Evolutionary conservation across 1,140 invertebrate species (phyloP).

Genomic region (Ceratina calcarata): DNA sequence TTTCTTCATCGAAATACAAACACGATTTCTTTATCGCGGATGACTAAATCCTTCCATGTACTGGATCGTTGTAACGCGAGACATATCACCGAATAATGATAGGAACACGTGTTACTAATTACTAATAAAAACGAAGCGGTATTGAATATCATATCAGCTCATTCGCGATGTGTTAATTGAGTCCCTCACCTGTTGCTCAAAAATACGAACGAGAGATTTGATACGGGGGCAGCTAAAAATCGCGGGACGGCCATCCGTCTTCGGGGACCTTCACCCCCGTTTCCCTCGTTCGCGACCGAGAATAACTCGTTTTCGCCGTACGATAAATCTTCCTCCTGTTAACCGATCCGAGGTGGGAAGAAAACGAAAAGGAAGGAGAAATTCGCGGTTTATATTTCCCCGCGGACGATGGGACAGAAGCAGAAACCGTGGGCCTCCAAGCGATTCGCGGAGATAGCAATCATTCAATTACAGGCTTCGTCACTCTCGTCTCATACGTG

Average conservation of each 20-base stretch:
- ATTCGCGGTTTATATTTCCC: constrained; percentile 21
- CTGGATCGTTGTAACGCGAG: too few relatives aligned
- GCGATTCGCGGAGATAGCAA: constrained; percentile 7
- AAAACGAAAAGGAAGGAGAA: not conserved
- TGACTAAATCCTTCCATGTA: too few relatives aligned
- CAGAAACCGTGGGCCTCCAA: not conserved
- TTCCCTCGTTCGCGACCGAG: constrained; percentile 1
- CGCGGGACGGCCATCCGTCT: constrained; percentile 10
- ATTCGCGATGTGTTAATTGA: constrained; percentile 1
- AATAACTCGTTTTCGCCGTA: constrained; percentile 28
- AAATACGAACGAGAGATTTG: not conserved
- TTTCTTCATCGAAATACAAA: not conserved
- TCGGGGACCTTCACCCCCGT: constrained; percentile 22
- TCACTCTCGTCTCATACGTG: not conserved
- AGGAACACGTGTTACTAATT: too few relatives aligned
- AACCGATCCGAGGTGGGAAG: not conserved
- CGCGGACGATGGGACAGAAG: not conserved
- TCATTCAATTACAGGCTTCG: constrained; percentile 31
- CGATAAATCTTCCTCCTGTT: constrained; percentile 33
- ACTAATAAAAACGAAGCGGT: not conserved
- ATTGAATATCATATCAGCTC: not conserved
- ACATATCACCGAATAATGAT: not conserved
- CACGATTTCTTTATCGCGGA: too few relatives aligned
- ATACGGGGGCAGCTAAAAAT: not conserved
- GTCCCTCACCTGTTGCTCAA: constrained; percentile 3